phyloP scores from a whole-genome alignment of 2,888 invertebrate genomes.

The Idaea dimidiata region DNA sequence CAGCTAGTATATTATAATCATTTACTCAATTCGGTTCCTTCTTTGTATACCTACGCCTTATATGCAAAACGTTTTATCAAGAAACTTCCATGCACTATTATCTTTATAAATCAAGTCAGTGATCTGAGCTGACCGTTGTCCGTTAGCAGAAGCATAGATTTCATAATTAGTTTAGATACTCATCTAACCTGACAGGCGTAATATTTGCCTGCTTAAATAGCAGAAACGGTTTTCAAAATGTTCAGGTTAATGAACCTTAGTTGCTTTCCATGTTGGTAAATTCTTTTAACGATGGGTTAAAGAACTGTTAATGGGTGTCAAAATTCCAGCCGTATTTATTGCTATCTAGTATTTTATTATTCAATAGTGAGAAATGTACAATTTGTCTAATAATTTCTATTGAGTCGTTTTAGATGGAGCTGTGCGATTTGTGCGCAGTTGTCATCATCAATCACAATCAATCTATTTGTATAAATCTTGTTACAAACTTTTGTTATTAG shows the following conservation, averaged over 20 bases:
- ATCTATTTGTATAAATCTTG: neutral
- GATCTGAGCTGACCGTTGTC: neutral
- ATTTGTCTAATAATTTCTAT: conserved; percentile 1
- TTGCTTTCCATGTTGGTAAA: neutral
- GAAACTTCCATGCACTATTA: neutral
- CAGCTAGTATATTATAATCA: neutral
- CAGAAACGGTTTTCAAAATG: neutral
- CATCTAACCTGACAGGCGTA: neutral
- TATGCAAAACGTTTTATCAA: neutral
- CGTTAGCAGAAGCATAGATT: neutral
- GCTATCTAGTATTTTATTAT: neutral
- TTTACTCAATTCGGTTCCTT: neutral
- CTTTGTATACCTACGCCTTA: neutral
- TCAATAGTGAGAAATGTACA: neutral
- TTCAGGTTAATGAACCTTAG: conserved; percentile 27
- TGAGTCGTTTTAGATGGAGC: neutral
- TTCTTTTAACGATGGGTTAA: conserved; percentile 18
- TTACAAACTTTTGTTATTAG: neutral
- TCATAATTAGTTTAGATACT: neutral
- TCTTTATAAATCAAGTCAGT: neutral
- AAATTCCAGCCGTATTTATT: conserved; percentile 14
- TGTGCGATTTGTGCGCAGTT: conserved; percentile 2
- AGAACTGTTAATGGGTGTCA: conserved; percentile 26
- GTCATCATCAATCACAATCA: conserved; percentile 5
- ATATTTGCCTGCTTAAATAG: neutral